These are phyloP conservation scores for Fistularia tabacaria DNA, from an alignment of 2,797 vertebrate genomes.

Conservation along the genomic window DNA sequence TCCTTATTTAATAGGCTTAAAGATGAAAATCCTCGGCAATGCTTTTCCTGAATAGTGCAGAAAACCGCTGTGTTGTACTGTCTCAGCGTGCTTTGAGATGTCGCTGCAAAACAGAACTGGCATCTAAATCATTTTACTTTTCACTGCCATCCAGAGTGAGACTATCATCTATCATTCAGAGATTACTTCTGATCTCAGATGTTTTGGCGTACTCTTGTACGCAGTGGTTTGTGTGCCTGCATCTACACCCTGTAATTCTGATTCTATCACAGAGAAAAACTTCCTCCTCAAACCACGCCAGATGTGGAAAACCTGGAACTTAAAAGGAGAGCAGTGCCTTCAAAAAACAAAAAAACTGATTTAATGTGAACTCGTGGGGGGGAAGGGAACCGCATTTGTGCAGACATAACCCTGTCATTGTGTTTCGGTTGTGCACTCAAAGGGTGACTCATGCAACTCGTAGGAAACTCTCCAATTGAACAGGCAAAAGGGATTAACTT, in stretches of 20 bases:
- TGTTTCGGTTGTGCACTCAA: constrained; percentile 8
- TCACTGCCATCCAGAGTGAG: constrained; percentile 4
- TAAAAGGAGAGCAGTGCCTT: background rate
- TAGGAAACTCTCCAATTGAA: constrained; percentile 5
- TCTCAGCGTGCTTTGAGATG: constrained; percentile 3
- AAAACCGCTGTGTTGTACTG: background rate
- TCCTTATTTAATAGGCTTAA: too few relatives aligned
- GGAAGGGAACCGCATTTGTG: constrained; percentile 32
- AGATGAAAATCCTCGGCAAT: too few relatives aligned
- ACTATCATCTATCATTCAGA: background rate
- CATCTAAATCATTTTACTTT: background rate
- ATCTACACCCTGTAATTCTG: constrained; percentile 33
- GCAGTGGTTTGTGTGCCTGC: constrained; percentile 19
- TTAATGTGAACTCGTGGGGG: constrained; percentile 1
- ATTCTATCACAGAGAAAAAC: constrained; percentile 16
- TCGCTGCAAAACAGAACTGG: constrained; percentile 7
- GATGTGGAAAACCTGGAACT: constrained; percentile 40
- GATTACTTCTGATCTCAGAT: constrained; percentile 13
- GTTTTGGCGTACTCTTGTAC: constrained; percentile 9
- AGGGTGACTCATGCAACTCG: constrained; percentile 14
- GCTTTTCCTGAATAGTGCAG: too few relatives aligned
- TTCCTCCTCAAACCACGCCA: constrained; percentile 30
- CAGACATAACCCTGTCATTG: constrained; percentile 29
- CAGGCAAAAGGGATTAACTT: background rate
- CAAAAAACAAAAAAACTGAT: constrained; percentile 11